These are phyloP conservation scores for Cantharis nigra DNA, from an alignment of 2,888 invertebrate species.

Conservation along the genomic window DNA sequence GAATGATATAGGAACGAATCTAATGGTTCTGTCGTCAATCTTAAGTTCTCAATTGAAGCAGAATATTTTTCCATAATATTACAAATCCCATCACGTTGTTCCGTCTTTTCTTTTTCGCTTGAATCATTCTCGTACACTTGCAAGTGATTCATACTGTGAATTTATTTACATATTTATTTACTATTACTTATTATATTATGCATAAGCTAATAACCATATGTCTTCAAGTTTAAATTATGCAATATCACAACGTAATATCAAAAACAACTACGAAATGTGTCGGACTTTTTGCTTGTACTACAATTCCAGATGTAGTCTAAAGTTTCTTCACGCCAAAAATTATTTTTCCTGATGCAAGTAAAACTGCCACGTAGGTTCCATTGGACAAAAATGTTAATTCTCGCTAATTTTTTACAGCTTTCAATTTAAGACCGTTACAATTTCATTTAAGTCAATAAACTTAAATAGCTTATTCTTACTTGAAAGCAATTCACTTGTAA, in stretches of 20 bases:
- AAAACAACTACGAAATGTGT: background rate
- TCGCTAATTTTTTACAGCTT: background rate
- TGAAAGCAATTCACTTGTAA: background rate
- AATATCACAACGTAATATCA: background rate
- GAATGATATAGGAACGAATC: background rate
- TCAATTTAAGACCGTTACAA: background rate
- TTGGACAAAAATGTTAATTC: background rate
- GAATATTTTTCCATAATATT: background rate
- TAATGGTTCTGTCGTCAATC: background rate
- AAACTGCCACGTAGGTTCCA: background rate
- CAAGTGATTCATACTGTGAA: background rate
- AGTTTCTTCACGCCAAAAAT: background rate
- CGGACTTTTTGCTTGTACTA: background rate
- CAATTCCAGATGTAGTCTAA: background rate
- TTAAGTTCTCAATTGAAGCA: too few species aligned
- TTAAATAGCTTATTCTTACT: background rate
- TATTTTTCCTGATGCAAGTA: background rate
- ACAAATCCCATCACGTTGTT: background rate
- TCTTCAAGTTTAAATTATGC: background rate
- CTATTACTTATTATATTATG: background rate
- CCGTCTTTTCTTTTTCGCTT: background rate
- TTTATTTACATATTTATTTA: background rate
- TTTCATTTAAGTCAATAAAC: background rate
- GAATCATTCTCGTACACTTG: background rate
- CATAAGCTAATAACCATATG: background rate